Base-by-base conservation (phyloP, 1,140 invertebrate species). In the Mesaphorura yosii region DNA sequence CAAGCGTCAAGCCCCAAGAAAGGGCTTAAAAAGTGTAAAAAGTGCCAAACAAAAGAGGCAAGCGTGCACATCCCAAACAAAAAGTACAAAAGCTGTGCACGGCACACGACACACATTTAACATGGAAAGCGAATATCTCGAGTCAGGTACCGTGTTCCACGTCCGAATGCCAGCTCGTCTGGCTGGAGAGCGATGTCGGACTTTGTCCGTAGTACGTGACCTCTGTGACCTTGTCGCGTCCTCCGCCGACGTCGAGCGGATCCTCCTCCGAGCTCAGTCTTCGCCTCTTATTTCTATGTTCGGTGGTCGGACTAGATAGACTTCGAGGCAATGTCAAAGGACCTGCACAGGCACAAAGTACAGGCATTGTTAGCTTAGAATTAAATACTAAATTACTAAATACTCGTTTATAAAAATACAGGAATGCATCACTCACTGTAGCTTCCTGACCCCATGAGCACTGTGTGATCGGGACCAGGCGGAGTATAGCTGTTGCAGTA, bases 401-500 rank as follows among this genome's bases (percentile, higher is more conserved):
- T 15, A 55, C 17, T 25, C 23, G 15, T 17, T 40, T 37, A 37
- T 22, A 31, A 37, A 50, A 12, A 40, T 48, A 19, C 15, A 15
- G 23, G 14, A 10, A 40, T 26, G 45, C 2, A 49, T 48, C 48
- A 73, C 75, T 78, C 66, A 81, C 78, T 79, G 64, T 80, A 82
- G 40, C 72, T 72, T 14, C 73, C 72, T 29, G 77, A 72, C 40
- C 77, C 69, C 60, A 78, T 71, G 70, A 78, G 75, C 15, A 73
- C 67, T 17, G 69, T 60, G 53, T 75, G 72, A 63, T 75, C 72
- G 34, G 80, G 73, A 53, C 79, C 78, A 55, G 78, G 81, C 61
- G 84, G 79, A 61, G 86, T 85, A 73, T 91, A 91, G 73, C 86
- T 92, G 65, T 84, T 89, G 73, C 86, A 89, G 73, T 93, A 93